These are phyloP conservation scores for Nycticorax nycticorax DNA, from an alignment of 2,113 vertebrate genomes.

Conservation along the genomic window DNA sequence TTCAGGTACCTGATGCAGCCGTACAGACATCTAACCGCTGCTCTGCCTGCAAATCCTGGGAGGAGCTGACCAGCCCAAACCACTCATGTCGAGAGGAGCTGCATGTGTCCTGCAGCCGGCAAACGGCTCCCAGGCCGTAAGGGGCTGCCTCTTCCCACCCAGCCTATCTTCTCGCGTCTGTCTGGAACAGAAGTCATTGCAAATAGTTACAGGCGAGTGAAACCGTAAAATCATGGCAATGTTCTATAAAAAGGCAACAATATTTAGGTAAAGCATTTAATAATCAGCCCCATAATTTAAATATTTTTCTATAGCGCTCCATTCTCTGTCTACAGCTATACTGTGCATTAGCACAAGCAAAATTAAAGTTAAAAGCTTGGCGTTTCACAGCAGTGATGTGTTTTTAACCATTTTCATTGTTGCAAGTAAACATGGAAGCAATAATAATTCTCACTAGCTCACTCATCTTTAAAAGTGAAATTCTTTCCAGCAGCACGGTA, in stretches of 20 bases:
- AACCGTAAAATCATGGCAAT: not conserved
- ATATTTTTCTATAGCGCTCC: not conserved
- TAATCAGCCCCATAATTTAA: not conserved
- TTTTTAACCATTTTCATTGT: constrained; percentile 56
- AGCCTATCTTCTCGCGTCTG: not conserved
- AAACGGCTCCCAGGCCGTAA: not conserved
- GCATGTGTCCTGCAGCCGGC: not conserved
- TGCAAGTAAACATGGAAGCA: constrained; percentile 59
- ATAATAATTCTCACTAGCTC: constrained; percentile 42
- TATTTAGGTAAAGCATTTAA: not conserved
- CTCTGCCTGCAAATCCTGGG: not conserved
- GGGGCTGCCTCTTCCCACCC: not conserved
- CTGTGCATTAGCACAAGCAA: not conserved
- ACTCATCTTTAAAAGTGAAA: constrained; percentile 50
- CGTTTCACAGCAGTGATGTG: not conserved
- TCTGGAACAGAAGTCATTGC: not conserved
- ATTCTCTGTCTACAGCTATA: not conserved
- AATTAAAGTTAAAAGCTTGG: constrained; percentile 10
- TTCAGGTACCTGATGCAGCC: not conserved
- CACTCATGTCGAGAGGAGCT: not conserved
- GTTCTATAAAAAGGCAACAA: not conserved
- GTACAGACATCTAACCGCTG: not conserved
- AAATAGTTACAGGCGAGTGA: not conserved
- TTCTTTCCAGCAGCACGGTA: constrained; percentile 11
- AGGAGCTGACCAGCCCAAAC: not conserved